phyloP scores from a whole-genome alignment of 2,113 vertebrate species.

The Oreochromis spilurus region DNA sequence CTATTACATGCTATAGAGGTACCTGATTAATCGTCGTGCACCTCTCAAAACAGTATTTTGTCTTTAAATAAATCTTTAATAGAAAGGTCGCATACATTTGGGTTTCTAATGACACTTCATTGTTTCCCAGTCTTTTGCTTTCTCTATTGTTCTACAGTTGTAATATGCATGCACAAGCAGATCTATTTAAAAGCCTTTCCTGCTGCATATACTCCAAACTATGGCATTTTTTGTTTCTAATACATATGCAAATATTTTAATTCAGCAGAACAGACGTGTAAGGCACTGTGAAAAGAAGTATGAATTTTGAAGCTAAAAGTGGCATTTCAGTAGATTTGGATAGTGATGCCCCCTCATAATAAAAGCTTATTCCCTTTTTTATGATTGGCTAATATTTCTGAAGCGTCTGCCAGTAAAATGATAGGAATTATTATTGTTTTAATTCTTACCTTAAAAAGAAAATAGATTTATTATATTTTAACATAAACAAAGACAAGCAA shows the following conservation, averaged over 20 bases:
- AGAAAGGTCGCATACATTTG: not conserved
- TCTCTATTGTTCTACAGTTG: not conserved
- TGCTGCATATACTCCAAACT: not conserved
- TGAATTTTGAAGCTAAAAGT: not conserved
- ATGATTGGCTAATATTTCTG: not conserved
- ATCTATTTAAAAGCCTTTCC: not conserved
- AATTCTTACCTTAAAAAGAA: not conserved
- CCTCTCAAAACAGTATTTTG: rapidly evolving
- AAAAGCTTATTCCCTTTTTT: not conserved
- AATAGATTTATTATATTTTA: not conserved
- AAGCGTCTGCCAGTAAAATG: not conserved
- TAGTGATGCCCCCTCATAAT: not conserved
- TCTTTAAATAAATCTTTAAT: not conserved
- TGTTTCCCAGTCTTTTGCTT: not conserved
- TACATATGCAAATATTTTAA: not conserved
- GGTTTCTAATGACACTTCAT: not conserved
- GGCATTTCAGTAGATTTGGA: not conserved
- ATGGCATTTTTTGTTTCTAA: not conserved
- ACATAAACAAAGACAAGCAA: not conserved
- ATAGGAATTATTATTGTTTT: not conserved
- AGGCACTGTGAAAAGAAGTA: not conserved
- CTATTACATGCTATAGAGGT: not conserved
- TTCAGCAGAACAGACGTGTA: not conserved
- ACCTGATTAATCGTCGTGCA: not conserved
- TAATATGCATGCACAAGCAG: not conserved